Evolutionary conservation across 2,113 vertebrate species (phyloP).

Genomic region (Penelope pileata): DNA sequence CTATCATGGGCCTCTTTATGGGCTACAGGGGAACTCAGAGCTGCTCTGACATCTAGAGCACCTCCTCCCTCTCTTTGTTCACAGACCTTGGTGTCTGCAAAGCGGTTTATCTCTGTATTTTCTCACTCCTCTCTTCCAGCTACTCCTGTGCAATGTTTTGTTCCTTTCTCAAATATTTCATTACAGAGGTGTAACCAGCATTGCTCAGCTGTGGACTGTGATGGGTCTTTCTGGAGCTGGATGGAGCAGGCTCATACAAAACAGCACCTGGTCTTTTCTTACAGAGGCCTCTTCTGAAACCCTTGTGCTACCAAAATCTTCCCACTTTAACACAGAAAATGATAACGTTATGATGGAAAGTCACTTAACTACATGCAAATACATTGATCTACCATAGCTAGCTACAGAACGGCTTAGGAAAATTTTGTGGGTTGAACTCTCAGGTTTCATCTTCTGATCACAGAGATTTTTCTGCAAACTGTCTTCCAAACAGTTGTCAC

Average conservation of each 20-base stretch:
- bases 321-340: neutral
- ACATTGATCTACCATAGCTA: neutral
- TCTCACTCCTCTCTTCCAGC: neutral
- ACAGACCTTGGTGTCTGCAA: neutral
- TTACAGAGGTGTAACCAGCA: neutral
- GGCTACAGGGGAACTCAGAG: neutral
- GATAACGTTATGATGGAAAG: neutral
- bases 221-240: neutral
- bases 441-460: neutral
- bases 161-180: neutral
- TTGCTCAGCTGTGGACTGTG: neutral
- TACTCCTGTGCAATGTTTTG: neutral
- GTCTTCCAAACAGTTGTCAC: conserved; percentile 10
- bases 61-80: neutral
- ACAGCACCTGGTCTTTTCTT: neutral
- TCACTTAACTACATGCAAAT: neutral
- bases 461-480: conserved; percentile 11
- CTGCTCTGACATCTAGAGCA: neutral
- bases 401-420: neutral
- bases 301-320: neutral
- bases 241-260: neutral
- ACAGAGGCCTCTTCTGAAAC: neutral
- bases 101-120: neutral
- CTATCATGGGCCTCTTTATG: neutral
- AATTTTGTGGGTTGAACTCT: neutral